Evolutionary conservation across 2,113 vertebrate species (phyloP).

Genomic region (Sander lucioperca): DNA sequence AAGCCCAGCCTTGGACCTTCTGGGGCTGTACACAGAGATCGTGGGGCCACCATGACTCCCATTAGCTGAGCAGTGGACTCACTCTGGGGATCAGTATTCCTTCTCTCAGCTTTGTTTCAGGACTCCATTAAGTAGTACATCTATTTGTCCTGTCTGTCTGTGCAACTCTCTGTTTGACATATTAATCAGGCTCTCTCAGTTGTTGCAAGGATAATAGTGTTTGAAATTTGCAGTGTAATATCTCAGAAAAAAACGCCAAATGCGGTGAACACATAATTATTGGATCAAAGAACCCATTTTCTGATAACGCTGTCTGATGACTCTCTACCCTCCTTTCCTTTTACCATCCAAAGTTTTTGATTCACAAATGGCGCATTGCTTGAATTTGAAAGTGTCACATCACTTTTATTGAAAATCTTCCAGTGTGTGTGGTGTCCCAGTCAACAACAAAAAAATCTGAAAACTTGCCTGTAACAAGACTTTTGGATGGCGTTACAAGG

Average conservation of each 20-base stretch:
- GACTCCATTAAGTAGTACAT: not conserved
- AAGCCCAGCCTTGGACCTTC: not conserved
- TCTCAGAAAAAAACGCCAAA: not conserved
- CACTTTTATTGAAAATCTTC: not conserved
- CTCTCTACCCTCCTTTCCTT: not conserved
- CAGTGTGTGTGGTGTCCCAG: not conserved
- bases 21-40: not conserved
- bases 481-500: too few relatives aligned
- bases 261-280: not conserved
- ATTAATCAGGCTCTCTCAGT: constrained; percentile 5
- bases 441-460: not conserved
- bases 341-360: not conserved
- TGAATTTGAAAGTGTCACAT: not conserved
- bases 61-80: not conserved
- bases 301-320: not conserved
- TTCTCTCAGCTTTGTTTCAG: not conserved
- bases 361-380: not conserved
- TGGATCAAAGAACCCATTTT: constrained; percentile 19
- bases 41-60: not conserved
- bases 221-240: not conserved
- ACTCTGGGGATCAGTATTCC: not conserved
- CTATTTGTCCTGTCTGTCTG: constrained; percentile 11
- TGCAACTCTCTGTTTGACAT: not conserved
- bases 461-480: too few relatives aligned
- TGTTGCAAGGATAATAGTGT: not conserved